These are phyloP conservation scores for Meta bourneti DNA, from an alignment of 2,888 invertebrate genomes.

Conservation along the genomic window DNA sequence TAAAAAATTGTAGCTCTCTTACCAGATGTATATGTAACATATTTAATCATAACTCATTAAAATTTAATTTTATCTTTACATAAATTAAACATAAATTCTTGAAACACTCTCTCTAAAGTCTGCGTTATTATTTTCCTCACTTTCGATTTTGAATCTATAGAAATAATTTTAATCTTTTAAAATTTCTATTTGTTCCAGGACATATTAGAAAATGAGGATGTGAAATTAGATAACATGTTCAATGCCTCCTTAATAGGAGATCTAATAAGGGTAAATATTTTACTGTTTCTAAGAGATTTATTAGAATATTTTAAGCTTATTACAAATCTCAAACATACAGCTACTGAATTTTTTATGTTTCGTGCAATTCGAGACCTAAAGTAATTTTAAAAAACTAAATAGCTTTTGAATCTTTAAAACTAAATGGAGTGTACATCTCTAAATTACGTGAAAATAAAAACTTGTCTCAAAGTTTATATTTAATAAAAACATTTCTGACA, in stretches of 20 bases:
- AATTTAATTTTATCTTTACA: too few relatives aligned
- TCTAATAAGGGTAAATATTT: slow-evolving; percentile 81
- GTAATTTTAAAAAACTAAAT: not conserved
- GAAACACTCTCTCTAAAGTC: too few relatives aligned
- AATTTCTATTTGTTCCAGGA: slow-evolving; percentile 78
- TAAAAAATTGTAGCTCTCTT: too few relatives aligned
- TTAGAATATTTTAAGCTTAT: not conserved
- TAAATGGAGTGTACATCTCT: too few relatives aligned
- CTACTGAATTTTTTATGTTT: not conserved
- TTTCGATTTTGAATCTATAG: not conserved
- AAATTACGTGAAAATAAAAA: too few relatives aligned
- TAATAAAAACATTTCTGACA: too few relatives aligned
- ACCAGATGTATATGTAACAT: too few relatives aligned
- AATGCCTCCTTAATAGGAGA: slow-evolving; percentile 82
- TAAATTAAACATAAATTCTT: too few relatives aligned
- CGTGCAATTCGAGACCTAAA: not conserved
- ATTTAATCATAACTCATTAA: too few relatives aligned
- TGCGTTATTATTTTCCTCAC: not conserved
- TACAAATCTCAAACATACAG: not conserved
- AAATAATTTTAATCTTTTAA: too few relatives aligned
- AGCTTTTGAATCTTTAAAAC: not conserved
- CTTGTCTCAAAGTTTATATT: too few relatives aligned
- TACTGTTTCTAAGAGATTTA: not conserved
- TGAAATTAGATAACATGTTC: slow-evolving; percentile 82
- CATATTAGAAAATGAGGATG: slow-evolving; percentile 79